Evolutionary conservation across 2,797 vertebrate genomes (phyloP).

Genomic region (Peromyscus nudipes): DNA sequence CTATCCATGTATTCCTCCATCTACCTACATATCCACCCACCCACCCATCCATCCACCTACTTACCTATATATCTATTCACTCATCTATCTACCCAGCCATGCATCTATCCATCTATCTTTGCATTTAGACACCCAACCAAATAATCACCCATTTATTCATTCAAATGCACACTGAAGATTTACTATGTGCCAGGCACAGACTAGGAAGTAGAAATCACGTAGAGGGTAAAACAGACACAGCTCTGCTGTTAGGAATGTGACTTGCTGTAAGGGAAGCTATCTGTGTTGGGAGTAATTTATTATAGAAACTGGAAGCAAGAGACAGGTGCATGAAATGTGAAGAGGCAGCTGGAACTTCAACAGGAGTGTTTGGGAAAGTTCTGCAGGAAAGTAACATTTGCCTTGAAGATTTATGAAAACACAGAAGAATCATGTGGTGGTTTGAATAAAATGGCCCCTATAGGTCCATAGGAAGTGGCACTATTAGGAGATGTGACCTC

Average conservation of each 20-base stretch:
- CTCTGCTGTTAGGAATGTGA: background rate
- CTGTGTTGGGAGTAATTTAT: too few relatives aligned
- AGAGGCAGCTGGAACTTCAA: background rate
- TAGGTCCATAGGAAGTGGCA: background rate
- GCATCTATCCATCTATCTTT: too few relatives aligned
- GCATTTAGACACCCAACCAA: background rate
- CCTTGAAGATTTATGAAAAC: background rate
- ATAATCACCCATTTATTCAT: background rate
- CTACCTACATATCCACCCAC: background rate
- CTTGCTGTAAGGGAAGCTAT: background rate
- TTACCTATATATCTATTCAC: background rate
- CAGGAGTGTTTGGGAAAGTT: background rate
- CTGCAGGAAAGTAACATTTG: background rate
- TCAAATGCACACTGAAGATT: background rate
- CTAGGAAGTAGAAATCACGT: background rate
- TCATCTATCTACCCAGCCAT: background rate
- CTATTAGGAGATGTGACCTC: background rate
- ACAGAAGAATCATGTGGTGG: background rate
- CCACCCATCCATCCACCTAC: accelerated
- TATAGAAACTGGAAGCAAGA: background rate
- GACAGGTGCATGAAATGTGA: background rate
- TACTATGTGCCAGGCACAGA: too few relatives aligned
- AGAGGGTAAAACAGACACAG: background rate
- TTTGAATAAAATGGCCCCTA: background rate
- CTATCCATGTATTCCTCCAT: accelerated